Percentiles rank a stretch among this genome's conserved stretches.
These are phyloP conservation scores for Resseliella maxima DNA, from an alignment of 2,888 invertebrate species.

Conservation along the genomic window DNA sequence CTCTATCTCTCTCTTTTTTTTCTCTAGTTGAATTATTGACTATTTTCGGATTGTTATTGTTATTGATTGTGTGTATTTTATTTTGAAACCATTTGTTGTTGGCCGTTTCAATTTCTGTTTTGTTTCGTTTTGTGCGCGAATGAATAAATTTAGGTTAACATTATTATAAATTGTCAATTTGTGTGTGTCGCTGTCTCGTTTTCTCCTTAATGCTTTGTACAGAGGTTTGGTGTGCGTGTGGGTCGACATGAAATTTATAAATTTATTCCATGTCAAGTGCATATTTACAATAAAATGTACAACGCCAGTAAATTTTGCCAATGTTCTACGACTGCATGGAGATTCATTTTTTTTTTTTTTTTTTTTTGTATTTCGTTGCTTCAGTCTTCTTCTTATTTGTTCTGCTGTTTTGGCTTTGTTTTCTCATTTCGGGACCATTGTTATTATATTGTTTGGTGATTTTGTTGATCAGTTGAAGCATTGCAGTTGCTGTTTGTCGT, in stretches of 20 bases:
- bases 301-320: conserved; percentile 43
- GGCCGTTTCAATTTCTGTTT: conserved; percentile 51
- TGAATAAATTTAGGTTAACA: conserved; percentile 55
- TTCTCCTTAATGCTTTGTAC: no score
- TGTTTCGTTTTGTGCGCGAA: conserved; percentile 53
- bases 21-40: not conserved
- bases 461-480: conserved; percentile 10
- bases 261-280: conserved; percentile 55
- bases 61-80: conserved; percentile 54
- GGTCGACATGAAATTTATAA: conserved; percentile 54
- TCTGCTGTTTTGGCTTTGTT: not conserved
- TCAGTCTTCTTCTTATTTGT: no score
- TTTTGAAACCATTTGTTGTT: conserved; percentile 22
- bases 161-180: conserved; percentile 55
- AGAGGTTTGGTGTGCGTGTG: conserved; percentile 18
- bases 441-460: conserved; percentile 8
- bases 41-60: conserved; percentile 55
- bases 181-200: not conserved
- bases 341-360: not conserved
- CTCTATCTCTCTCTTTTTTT: not conserved
- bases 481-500: conserved; percentile 26
- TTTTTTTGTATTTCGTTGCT: no score
- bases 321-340: conserved; percentile 16
- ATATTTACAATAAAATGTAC: conserved; percentile 55
- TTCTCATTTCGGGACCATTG: not conserved